Percentiles rank a stretch among this genome's conserved stretches.
Conservation (phyloP, 2,113 vertebrate genomes). For the Hiodon alosoides region DNA sequence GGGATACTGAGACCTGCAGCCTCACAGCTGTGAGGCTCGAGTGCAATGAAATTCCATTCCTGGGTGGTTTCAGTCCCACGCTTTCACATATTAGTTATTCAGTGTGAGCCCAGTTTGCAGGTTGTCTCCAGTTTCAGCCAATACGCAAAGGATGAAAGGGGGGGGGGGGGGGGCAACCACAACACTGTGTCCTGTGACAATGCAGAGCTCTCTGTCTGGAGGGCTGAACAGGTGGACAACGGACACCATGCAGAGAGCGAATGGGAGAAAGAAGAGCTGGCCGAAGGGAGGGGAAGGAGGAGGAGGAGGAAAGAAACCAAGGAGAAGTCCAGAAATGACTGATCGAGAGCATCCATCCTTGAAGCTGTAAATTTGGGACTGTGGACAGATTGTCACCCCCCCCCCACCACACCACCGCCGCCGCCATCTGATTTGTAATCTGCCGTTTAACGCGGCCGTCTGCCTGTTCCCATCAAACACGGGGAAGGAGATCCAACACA, state of each 20-base stretch:
- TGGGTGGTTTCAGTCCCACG: slow-evolving; percentile 4
- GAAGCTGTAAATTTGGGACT: slow-evolving; percentile 41
- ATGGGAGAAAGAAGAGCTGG: slow-evolving; percentile 1
- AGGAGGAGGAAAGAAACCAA: slow-evolving; percentile 32
- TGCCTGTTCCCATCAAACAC: background rate
- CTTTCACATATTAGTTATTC: background rate
- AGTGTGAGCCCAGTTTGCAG: slow-evolving; percentile 62
- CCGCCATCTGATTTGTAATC: slow-evolving; percentile 1
- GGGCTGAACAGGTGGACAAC: slow-evolving; percentile 33
- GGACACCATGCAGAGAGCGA: slow-evolving; percentile 30
- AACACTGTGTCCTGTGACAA: background rate
- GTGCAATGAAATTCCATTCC: background rate
- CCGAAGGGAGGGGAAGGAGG: slow-evolving; percentile 33
- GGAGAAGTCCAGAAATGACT: slow-evolving; percentile 30
- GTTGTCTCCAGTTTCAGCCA: slow-evolving; percentile 41
- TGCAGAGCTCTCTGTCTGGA: background rate
- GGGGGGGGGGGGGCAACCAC: too few relatives aligned
- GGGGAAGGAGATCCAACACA: background rate
- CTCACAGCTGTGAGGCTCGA: background rate
- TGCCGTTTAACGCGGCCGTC: background rate
- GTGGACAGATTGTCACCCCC: slow-evolving; percentile 28
- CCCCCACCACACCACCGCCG: background rate
- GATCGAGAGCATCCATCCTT: slow-evolving; percentile 54
- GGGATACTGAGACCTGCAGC: background rate
- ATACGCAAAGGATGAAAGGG: slow-evolving; percentile 36